These are phyloP conservation scores for Psittacus erithacus DNA, from an alignment of 2,113 vertebrate species.

Conservation along the genomic window DNA sequence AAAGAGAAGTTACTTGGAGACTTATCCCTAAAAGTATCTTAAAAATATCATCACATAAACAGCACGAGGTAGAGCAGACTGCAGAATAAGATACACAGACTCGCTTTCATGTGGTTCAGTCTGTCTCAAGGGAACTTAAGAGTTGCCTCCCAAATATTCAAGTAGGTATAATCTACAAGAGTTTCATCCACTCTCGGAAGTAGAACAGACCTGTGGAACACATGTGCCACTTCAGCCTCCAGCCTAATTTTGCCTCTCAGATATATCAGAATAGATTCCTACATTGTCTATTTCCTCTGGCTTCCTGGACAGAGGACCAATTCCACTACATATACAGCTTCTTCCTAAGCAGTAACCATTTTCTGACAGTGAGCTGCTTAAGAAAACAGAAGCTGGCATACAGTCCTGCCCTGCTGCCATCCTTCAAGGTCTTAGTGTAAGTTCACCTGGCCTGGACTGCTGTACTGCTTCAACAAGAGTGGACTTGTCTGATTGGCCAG, in stretches of 20 bases:
- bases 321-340: not conserved
- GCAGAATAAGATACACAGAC: not conserved
- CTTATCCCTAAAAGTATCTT: not conserved
- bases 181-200: not conserved
- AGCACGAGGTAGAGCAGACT: not conserved
- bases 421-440: not conserved
- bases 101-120: not conserved
- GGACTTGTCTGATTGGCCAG: not conserved
- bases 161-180: not conserved
- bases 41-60: not conserved
- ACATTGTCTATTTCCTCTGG: not conserved
- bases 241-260: not conserved
- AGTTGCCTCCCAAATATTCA: not conserved
- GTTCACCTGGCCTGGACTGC: not conserved
- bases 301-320: not conserved
- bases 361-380: not conserved
- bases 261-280: not conserved
- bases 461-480: not conserved
- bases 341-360: not conserved
- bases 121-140: not conserved
- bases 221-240: not conserved
- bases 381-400: not conserved
- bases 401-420: fast-evolving
- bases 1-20: not conserved
- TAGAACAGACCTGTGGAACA: not conserved